Conservation (phyloP, 2,888 invertebrate species). For the Panopea generosa region DNA sequence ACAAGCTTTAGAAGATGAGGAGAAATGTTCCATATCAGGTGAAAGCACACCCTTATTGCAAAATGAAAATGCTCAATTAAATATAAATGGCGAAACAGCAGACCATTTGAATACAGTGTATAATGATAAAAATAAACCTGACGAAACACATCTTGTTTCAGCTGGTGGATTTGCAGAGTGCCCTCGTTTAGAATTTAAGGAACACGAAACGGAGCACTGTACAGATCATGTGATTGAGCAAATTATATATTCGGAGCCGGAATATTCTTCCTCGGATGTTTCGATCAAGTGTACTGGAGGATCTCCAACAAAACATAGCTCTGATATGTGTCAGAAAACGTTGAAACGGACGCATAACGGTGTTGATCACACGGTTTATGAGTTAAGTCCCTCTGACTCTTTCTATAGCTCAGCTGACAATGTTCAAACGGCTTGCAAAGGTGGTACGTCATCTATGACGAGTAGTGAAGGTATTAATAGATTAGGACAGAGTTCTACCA, state of each 20-base stretch:
- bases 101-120: background rate
- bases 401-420: constrained; percentile 56
- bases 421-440: constrained; percentile 39
- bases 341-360: constrained; percentile 57
- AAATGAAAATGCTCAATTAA: constrained; percentile 45
- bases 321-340: constrained; percentile 53
- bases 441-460: constrained; percentile 21
- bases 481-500: constrained; percentile 47
- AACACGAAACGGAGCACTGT: constrained; percentile 25
- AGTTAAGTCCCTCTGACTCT: constrained; percentile 59
- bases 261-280: constrained; percentile 57
- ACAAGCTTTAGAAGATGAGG: constrained; percentile 46
- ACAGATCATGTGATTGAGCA: constrained; percentile 34
- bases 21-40: constrained; percentile 30
- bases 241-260: constrained; percentile 60
- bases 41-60: constrained; percentile 50
- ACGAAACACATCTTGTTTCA: constrained; percentile 15
- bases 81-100: background rate
- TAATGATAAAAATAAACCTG: background rate
- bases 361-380: constrained; percentile 58
- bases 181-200: constrained; percentile 29
- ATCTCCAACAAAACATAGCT: constrained; percentile 27
- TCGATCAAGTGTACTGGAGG: constrained; percentile 46
- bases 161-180: constrained; percentile 41
- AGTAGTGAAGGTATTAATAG: constrained; percentile 47